Evolutionary conservation across 2,797 vertebrate species (phyloP), one percentile per base, ranked within the genome.

Genomic region (Gymnoscopelus microlampas): DNA sequence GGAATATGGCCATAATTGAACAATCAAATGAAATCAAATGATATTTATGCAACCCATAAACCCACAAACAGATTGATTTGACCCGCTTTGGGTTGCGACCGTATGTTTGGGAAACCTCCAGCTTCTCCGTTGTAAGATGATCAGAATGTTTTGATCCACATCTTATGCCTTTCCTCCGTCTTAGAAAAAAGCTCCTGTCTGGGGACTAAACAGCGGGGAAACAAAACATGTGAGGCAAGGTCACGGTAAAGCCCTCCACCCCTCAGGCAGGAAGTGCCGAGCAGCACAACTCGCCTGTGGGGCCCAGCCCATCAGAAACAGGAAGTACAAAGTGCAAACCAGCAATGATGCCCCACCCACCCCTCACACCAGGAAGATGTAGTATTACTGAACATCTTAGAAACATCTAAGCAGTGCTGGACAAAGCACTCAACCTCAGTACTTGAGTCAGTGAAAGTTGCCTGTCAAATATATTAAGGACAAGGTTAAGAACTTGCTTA

Each of bases 241-340:
- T 91, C 86, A 85, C n/a, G 12, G 66, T 66, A 44, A 81, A 53
- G 87, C 83, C 88, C 81, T 87, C 85, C 71, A 86, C 89, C 83
- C 81, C 68, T 63, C 60, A 77, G 70, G 75, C 88, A 90, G 91
- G 89, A 93, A 92, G 88, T 78, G 83, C 71, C 44, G 63, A 85
- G 84, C 82, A 79, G 84, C 82, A 78, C 85, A 88, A 84, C 78
- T 66, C 60, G 82, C 82, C 82, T 79, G 74, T 65, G 68, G 83
- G 86, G 80, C 84, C 81, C 79, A 74, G 88, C 87, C 90, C 87
- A 88, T 89, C 81, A 82, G 87, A 89, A 89, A 91, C 87, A 91
- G 90, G 91, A 92, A 89, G 91, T 85, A 87, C 88, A 92, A 84
- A 92, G 88, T 90, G 90, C 85, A 93, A 87, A 87, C 87, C 77